Evolutionary conservation across 2,113 vertebrate genomes (phyloP).

Genomic region (Bettongia penicillata): DNA sequence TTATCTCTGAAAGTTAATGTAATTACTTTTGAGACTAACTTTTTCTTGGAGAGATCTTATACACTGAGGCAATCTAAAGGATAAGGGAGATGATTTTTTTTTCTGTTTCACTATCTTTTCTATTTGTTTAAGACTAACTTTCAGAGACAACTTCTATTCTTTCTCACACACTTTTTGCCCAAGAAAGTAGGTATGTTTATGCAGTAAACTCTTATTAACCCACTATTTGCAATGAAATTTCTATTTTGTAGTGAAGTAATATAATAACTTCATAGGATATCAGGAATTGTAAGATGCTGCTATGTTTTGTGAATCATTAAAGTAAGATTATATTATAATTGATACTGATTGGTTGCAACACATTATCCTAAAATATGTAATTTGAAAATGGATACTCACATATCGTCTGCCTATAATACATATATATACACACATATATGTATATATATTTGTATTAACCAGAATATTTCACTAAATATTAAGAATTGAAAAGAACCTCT

Average conservation of each 20-base stretch:
- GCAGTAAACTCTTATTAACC: not conserved
- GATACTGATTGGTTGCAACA: not conserved
- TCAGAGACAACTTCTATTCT: not conserved
- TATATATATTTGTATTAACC: not conserved
- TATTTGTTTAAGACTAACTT: not conserved
- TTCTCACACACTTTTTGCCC: not conserved
- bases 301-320: not conserved
- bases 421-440: not conserved
- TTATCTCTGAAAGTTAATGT: not conserved
- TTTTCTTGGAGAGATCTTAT: not conserved
- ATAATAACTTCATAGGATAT: not conserved
- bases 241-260: not conserved
- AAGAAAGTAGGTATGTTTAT: not conserved
- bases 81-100: not conserved
- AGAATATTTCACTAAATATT: not conserved
- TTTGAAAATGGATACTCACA: not conserved
- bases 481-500: not conserved
- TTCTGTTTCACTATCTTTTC: not conserved
- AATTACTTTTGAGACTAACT: not conserved
- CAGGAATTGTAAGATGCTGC: fast-evolving
- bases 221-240: too few relatives aligned
- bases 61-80: not conserved
- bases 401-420: not conserved
- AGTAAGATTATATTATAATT: not conserved
- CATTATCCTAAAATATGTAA: too few relatives aligned